Conservation (phyloP, 2,113 vertebrate species). For the Labeo rohita region DNA sequence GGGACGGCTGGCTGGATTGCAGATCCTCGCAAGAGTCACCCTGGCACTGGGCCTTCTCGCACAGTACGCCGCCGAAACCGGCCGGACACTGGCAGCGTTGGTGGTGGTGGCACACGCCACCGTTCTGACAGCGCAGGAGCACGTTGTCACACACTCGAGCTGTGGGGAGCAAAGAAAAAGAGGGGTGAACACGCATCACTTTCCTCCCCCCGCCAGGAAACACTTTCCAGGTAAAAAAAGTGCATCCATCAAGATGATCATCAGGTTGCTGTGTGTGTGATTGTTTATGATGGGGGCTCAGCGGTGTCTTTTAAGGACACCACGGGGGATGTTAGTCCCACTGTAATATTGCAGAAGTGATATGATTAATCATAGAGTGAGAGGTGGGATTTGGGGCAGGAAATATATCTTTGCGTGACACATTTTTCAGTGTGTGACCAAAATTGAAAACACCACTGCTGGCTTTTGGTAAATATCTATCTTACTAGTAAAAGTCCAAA, state of each 20-base stretch:
- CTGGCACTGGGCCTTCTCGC: constrained; percentile 85
- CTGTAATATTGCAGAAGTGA: constrained; percentile 52
- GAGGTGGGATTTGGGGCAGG: constrained; percentile 51
- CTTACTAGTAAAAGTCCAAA: background rate
- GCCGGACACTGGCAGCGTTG: constrained; percentile 87
- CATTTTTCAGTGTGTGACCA: constrained; percentile 47
- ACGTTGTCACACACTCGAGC: constrained; percentile 94
- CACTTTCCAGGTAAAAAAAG: constrained; percentile 33
- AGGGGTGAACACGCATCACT: constrained; percentile 55
- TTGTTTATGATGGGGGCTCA: constrained; percentile 55
- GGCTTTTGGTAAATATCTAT: constrained; percentile 33
- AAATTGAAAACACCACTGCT: constrained; percentile 44
- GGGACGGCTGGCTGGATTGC: constrained; percentile 67
- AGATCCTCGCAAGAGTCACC: constrained; percentile 81
- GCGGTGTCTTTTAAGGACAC: constrained; percentile 56
- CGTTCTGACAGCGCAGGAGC: constrained; percentile 94
- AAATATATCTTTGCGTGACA: constrained; percentile 48
- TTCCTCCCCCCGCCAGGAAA: constrained; percentile 56
- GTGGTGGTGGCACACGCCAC: constrained; percentile 92
- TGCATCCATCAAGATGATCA: constrained; percentile 11
- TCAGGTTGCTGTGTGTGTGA: constrained; percentile 40
- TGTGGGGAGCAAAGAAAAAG: constrained; percentile 73
- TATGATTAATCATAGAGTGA: constrained; percentile 62
- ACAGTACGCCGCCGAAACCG: constrained; percentile 88
- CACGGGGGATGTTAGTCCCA: constrained; percentile 51